Conservation (phyloP, 2,888 invertebrate species). For the Scaptomyza flava region DNA sequence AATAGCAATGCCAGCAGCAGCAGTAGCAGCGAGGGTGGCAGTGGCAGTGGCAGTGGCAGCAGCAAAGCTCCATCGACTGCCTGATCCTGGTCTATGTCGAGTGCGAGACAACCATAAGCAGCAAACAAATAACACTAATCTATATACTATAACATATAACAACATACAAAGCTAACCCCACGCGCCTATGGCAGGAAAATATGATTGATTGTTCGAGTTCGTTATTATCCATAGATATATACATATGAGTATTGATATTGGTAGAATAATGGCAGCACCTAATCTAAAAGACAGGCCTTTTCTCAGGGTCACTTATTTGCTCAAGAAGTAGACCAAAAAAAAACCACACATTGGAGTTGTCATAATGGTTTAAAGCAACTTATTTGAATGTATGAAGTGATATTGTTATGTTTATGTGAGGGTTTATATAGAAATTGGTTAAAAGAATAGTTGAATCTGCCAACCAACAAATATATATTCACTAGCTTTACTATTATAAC, state of each 20-base stretch:
- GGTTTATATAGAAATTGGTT: not conserved
- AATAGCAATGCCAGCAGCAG: slow-evolving; percentile 70
- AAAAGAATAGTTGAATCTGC: not conserved
- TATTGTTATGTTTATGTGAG: slow-evolving; percentile 32
- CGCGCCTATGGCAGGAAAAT: slow-evolving; percentile 73
- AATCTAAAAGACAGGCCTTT: slow-evolving; percentile 26
- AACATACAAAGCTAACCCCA: slow-evolving; percentile 69
- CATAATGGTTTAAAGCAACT: slow-evolving; percentile 12
- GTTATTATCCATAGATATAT: slow-evolving; percentile 60
- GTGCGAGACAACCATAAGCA: slow-evolving; percentile 50
- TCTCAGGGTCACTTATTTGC: slow-evolving; percentile 48
- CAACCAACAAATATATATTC: not conserved
- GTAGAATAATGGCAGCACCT: slow-evolving; percentile 27
- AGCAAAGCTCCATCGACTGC: slow-evolving; percentile 75
- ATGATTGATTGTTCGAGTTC: slow-evolving; percentile 71
- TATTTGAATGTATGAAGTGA: not conserved
- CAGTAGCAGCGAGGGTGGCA: slow-evolving; percentile 33
- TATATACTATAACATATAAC: slow-evolving; percentile 5
- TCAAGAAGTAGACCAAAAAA: slow-evolving; percentile 55
- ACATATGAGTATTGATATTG: slow-evolving; percentile 29
- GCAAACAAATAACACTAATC: slow-evolving; percentile 26
- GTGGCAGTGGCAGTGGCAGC: slow-evolving; percentile 25
- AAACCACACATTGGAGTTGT: slow-evolving; percentile 5
- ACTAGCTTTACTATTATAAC: slow-evolving; percentile 9
- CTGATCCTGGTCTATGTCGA: slow-evolving; percentile 80